Percentiles rank a stretch among this genome's conserved stretches.
Evolutionary conservation across 2,113 vertebrate species (phyloP).

Genomic region (Protobothrops flavoviridis): DNA sequence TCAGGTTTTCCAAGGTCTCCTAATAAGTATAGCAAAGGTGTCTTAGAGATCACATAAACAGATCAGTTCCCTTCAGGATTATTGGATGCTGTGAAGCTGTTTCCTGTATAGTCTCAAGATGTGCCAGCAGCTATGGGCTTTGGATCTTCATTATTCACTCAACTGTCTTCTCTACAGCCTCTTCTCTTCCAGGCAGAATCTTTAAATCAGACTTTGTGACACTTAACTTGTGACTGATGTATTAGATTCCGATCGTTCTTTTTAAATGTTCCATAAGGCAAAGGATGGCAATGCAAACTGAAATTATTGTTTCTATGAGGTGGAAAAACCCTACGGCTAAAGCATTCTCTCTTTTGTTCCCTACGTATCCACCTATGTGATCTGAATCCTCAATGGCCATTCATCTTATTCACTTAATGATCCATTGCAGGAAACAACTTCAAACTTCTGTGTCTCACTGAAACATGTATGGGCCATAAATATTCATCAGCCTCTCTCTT

Average conservation of each 20-base stretch:
- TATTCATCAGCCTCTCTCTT: constrained; percentile 68
- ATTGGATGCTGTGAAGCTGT: not conserved
- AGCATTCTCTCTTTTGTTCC: constrained; percentile 31
- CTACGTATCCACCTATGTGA: constrained; percentile 21
- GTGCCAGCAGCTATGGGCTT: not conserved
- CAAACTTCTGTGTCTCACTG: constrained; percentile 53
- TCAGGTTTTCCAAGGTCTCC: not conserved
- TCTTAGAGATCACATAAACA: not conserved
- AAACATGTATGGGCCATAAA: constrained; percentile 65
- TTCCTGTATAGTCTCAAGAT: not conserved
- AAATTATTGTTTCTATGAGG: constrained; percentile 6
- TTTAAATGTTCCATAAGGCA: fast-evolving
- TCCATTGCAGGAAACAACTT: constrained; percentile 55
- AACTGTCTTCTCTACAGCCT: not conserved
- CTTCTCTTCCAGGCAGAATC: not conserved
- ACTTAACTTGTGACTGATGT: fast-evolving
- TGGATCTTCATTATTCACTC: not conserved
- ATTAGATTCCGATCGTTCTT: not conserved
- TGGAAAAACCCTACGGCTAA: constrained; percentile 28
- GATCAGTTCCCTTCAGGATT: not conserved
- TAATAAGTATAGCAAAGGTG: not conserved
- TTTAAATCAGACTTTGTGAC: not conserved
- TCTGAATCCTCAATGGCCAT: constrained; percentile 51
- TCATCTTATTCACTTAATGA: constrained; percentile 61
- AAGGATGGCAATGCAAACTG: constrained; percentile 19